Evolutionary conservation across 2,888 invertebrate genomes (phyloP).

Genomic region (Andrena camellia): DNA sequence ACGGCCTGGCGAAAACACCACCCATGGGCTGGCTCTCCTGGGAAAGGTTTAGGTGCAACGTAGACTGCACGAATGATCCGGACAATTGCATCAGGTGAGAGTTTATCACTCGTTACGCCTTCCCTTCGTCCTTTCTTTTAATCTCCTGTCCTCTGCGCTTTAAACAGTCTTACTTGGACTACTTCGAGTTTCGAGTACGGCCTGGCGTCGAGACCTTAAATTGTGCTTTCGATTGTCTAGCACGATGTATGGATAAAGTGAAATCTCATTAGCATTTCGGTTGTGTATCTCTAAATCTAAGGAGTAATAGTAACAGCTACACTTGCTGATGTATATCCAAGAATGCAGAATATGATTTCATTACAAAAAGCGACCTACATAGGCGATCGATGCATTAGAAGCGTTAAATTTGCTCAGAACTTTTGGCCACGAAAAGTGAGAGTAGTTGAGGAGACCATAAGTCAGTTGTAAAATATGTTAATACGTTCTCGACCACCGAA

Average conservation of each 20-base stretch:
- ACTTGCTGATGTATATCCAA: background rate
- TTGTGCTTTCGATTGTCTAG: constrained; percentile 5
- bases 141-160: background rate
- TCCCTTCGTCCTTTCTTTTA: background rate
- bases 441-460: background rate
- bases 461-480: constrained; percentile 5
- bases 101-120: background rate
- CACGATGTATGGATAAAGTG: constrained; percentile 37
- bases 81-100: constrained; percentile 95
- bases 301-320: background rate
- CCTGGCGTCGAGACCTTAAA: background rate
- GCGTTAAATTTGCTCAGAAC: background rate
- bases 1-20: constrained; percentile 93
- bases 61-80: constrained; percentile 95
- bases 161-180: too few relatives aligned
- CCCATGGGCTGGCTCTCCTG: constrained; percentile 97
- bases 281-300: constrained; percentile 41
- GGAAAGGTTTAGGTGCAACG: constrained; percentile 95
- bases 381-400: background rate
- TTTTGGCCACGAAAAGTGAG: background rate
- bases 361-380: background rate
- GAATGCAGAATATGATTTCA: constrained; percentile 6
- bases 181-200: too few relatives aligned
- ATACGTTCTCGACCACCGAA: background rate
- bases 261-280: constrained; percentile 60